Evolutionary conservation across 2,888 invertebrate genomes (phyloP).

Genomic region (Cyclophora punctaria): DNA sequence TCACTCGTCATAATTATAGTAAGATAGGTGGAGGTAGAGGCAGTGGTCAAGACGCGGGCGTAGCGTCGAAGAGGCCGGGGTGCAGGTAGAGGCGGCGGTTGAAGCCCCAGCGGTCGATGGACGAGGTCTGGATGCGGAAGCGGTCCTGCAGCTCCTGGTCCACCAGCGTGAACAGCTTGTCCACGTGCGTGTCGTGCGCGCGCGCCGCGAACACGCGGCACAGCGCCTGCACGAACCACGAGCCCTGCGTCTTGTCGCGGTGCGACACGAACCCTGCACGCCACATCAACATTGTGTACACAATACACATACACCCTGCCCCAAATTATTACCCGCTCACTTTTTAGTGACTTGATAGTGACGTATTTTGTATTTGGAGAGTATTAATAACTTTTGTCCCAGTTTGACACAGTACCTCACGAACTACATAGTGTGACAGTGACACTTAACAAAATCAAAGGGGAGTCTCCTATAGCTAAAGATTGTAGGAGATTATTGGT

Average conservation of each 20-base stretch:
- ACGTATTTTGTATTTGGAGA: no score
- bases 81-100: slow-evolving; percentile 78
- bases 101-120: slow-evolving; percentile 79
- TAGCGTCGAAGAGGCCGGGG: slow-evolving; percentile 73
- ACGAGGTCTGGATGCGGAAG: slow-evolving; percentile 76
- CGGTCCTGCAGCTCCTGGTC: slow-evolving; percentile 57
- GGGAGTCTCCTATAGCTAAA: no score
- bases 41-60: slow-evolving; percentile 1
- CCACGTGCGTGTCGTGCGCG: slow-evolving; percentile 78
- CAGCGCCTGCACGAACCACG: slow-evolving; percentile 82
- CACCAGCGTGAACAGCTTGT: slow-evolving; percentile 79
- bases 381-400: no score
- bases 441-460: no score
- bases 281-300: background rate
- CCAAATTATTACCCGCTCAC: background rate
- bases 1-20: no score
- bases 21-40: no score
- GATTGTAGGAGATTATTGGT: no score
- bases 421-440: no score
- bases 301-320: background rate
- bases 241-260: slow-evolving; percentile 75
- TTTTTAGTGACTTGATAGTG: no score
- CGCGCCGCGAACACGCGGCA: slow-evolving; percentile 78
- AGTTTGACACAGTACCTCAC: no score
- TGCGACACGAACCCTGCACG: slow-evolving; percentile 75